Conservation (phyloP, 2,888 invertebrate genomes). For the Calameuta idolon region DNA sequence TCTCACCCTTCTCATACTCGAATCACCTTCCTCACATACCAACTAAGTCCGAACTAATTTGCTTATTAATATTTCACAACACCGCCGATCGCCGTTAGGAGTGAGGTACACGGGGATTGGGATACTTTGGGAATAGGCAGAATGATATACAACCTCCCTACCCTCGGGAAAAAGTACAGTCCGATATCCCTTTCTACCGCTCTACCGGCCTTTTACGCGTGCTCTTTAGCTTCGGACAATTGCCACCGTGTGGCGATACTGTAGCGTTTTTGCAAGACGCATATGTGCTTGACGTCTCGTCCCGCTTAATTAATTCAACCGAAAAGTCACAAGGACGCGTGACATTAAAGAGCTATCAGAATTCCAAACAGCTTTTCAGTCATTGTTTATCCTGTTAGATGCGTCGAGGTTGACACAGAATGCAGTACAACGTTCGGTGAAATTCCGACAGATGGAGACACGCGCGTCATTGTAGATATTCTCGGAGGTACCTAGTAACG, state of each 20-base stretch:
- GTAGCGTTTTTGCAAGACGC: background rate
- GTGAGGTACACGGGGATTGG: background rate
- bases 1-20: conserved; percentile 31
- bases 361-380: background rate
- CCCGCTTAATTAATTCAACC: background rate
- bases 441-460: background rate
- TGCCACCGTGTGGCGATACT: background rate
- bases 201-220: conserved; percentile 11
- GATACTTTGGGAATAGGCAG: background rate
- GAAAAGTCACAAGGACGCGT: background rate
- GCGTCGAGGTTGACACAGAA: background rate
- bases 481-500: background rate
- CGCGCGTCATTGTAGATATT: background rate
- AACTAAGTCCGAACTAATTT: conserved; percentile 61
- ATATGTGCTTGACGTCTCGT: background rate
- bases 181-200: conserved; percentile 4
- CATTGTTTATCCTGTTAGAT: background rate
- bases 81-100: conserved; percentile 47
- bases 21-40: conserved; percentile 25
- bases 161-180: too few relatives aligned
- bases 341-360: background rate
- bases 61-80: conserved; percentile 65
- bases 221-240: background rate
- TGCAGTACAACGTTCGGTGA: too few relatives aligned
- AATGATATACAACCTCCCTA: conserved; percentile 45